Evolutionary conservation across 53 echinoderm and acorn worm genomes (phyloP).

Genomic region (Actinopyga echinites): DNA sequence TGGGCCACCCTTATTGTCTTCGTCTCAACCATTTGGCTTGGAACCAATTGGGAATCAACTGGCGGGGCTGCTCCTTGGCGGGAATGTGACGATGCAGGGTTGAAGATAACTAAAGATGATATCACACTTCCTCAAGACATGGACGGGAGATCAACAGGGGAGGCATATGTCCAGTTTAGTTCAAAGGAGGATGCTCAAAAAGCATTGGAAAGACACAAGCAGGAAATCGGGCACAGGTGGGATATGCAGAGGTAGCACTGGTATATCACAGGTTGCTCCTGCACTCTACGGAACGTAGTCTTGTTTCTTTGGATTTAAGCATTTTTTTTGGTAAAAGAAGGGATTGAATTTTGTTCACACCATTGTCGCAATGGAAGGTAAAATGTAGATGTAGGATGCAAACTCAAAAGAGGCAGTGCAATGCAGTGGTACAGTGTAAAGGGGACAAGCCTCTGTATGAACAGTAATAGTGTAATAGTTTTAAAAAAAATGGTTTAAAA

Average conservation of each 20-base stretch:
- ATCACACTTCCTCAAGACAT: conserved; percentile 90
- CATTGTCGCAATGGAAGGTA: too few species aligned
- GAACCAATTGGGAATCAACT: conserved; percentile 4
- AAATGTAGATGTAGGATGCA: too few species aligned
- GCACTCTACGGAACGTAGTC: too few species aligned
- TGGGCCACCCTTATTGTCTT: conserved; percentile 35
- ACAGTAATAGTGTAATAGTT: too few species aligned
- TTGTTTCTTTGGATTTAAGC: too few species aligned
- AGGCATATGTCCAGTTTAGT: conserved; percentile 99
- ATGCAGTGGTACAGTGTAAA: too few species aligned
- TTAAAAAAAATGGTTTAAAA: too few species aligned
- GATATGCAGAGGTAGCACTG: conserved; percentile 42
- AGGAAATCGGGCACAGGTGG: conserved; percentile 99
- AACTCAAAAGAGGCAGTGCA: too few species aligned
- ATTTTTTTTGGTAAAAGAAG: too few species aligned
- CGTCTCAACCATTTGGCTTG: conserved; percentile 32
- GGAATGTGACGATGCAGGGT: conserved; percentile 70
- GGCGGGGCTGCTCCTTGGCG: conserved; percentile 21
- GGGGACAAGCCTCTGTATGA: too few species aligned
- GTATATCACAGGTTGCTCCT: conserved; percentile 16
- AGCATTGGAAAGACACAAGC: conserved; percentile 96
- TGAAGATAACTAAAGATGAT: conserved; percentile 93
- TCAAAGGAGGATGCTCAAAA: conserved; percentile 90
- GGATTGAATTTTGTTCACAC: too few species aligned
- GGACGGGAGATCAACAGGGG: conserved; percentile 92